Evolutionary conservation across 2,113 vertebrate genomes (phyloP).

Genomic region (Leptobrachium ailaonicum): DNA sequence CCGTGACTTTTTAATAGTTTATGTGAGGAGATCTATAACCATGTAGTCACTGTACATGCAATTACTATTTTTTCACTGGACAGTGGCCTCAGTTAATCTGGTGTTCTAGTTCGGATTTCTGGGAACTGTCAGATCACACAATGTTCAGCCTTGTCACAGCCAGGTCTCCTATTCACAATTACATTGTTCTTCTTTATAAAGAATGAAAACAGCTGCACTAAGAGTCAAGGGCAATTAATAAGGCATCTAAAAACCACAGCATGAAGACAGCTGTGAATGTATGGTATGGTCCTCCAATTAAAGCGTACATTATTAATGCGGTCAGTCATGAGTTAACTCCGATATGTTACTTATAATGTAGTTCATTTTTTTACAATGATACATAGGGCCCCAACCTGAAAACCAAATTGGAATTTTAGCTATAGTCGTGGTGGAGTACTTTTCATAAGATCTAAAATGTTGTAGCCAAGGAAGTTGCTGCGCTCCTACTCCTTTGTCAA

Average conservation of each 20-base stretch:
- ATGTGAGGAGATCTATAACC: neutral
- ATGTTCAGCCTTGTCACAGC: neutral
- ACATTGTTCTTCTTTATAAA: conserved; percentile 13
- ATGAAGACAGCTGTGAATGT: neutral
- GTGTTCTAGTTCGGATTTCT: conserved; percentile 15
- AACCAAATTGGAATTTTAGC: too few relatives aligned
- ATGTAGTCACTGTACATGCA: neutral
- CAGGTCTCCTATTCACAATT: conserved; percentile 33
- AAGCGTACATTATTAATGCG: neutral
- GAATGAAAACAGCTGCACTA: neutral
- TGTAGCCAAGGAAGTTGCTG: too few relatives aligned
- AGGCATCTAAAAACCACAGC: neutral
- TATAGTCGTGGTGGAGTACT: too few relatives aligned
- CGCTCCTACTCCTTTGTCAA: too few relatives aligned
- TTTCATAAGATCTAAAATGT: too few relatives aligned
- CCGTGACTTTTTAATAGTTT: too few relatives aligned
- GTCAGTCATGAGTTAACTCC: too few relatives aligned
- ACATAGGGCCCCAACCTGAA: too few relatives aligned
- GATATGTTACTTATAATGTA: too few relatives aligned
- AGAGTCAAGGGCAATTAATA: conserved; percentile 51
- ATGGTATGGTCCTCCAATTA: neutral
- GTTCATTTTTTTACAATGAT: too few relatives aligned
- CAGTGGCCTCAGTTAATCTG: neutral
- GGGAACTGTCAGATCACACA: conserved; percentile 59
- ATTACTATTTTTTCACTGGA: neutral